phyloP scores from a whole-genome alignment of 2,888 invertebrate genomes.

The Cerastis rubricosa region DNA sequence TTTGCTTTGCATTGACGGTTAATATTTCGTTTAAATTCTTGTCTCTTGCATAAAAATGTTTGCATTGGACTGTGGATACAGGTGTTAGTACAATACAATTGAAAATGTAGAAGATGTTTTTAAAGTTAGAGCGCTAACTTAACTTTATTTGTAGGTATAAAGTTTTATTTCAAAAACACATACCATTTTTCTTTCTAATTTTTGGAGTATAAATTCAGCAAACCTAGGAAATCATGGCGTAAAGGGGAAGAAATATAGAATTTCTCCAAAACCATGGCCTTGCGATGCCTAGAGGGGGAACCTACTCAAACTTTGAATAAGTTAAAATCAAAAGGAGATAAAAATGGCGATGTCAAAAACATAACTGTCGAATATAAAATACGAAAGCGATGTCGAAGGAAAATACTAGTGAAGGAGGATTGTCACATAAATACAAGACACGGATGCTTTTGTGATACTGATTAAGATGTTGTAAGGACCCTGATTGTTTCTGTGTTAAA shows the following conservation, averaged over 20 bases:
- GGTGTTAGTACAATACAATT: not conserved
- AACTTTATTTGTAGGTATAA: not conserved
- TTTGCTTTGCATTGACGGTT: too few relatives aligned
- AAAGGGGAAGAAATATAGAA: not conserved
- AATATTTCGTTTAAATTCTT: too few relatives aligned
- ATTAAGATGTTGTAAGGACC: slow-evolving; percentile 37
- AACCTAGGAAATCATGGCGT: not conserved
- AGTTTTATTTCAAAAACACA: not conserved
- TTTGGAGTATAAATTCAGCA: not conserved
- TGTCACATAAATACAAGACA: slow-evolving; percentile 19
- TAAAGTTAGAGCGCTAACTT: not conserved
- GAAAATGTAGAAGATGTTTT: not conserved
- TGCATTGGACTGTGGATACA: too few relatives aligned
- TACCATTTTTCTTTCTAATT: not conserved
- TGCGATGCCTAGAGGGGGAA: not conserved
- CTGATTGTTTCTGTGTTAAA: slow-evolving; percentile 17
- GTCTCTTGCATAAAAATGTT: too few relatives aligned
- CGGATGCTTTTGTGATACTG: slow-evolving; percentile 7
- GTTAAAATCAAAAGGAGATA: not conserved
- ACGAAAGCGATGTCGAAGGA: not conserved
- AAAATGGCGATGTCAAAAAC: not conserved
- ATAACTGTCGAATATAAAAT: not conserved
- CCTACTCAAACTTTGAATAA: not conserved
- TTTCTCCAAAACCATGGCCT: not conserved
- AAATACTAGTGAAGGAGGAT: not conserved